Conservation (phyloP, 2,113 vertebrate genomes). For the Oreotrochilus melanogaster region DNA sequence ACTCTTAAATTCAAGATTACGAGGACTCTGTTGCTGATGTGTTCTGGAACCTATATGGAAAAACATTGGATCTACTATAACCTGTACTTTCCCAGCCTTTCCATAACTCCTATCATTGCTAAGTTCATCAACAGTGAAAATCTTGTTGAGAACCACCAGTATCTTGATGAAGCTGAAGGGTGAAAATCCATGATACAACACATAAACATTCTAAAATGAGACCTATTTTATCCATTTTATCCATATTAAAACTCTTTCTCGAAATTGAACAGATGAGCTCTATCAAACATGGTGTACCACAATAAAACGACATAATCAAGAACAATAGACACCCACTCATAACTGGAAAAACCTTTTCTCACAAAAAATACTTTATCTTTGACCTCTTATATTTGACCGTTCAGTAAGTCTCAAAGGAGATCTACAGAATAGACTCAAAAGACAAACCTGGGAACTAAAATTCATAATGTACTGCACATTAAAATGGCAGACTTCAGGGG, state of each 20-base stretch:
- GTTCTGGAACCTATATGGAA: background rate
- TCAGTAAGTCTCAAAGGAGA: background rate
- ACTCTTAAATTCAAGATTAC: background rate
- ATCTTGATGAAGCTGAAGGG: background rate
- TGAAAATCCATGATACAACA: background rate
- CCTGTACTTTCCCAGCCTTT: background rate
- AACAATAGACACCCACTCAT: background rate
- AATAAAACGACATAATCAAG: background rate
- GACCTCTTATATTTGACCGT: background rate
- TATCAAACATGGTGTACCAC: fast-evolving
- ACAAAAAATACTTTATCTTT: background rate
- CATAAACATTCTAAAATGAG: background rate
- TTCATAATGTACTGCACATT: background rate
- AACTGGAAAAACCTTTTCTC: background rate
- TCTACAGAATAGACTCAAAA: background rate
- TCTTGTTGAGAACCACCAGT: background rate
- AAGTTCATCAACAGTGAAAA: background rate
- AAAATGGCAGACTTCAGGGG: background rate
- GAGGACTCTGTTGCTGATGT: background rate
- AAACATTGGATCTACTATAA: background rate
- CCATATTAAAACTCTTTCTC: background rate
- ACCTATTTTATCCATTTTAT: background rate
- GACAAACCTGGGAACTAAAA: background rate
- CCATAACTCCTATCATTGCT: background rate
- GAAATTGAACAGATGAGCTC: background rate